These are phyloP conservation scores for Azemiops feae DNA, from an alignment of 2,113 vertebrate species.

Conservation along the genomic window DNA sequence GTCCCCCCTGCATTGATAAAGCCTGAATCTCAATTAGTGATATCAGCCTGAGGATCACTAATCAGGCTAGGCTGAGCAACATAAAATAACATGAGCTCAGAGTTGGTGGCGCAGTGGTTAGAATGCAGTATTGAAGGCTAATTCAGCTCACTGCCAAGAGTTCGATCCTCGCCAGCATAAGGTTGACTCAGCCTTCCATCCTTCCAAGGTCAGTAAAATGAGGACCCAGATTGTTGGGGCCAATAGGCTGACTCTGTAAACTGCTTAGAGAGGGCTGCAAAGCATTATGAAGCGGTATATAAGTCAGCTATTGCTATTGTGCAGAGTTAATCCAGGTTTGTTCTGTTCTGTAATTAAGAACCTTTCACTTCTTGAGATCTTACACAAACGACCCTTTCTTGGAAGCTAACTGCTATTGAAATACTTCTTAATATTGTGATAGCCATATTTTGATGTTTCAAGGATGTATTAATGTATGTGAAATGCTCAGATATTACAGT, in stretches of 20 bases:
- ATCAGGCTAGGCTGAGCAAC: not conserved
- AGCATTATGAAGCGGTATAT: not conserved
- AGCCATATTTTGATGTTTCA: not conserved
- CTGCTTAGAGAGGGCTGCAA: not conserved
- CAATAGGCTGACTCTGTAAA: not conserved
- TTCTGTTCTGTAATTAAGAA: not conserved
- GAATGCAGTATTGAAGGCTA: not conserved
- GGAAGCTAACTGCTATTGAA: not conserved
- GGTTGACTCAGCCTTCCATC: not conserved
- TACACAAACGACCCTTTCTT: not conserved
- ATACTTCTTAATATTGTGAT: constrained; percentile 7
- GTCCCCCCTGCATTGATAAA: not conserved
- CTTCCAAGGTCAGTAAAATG: not conserved
- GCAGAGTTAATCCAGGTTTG: not conserved
- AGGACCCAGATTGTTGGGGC: not conserved
- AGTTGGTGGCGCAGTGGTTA: not conserved
- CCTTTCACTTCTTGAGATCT: not conserved
- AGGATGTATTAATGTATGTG: constrained; percentile 4
- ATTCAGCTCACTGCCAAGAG: too few species aligned
- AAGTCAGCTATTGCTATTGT: not conserved
- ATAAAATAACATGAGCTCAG: not conserved
- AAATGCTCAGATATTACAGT: constrained; percentile 38
- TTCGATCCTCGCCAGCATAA: too few species aligned
- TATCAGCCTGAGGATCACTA: not conserved
- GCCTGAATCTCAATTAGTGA: not conserved